Conservation (phyloP, 2,888 invertebrate genomes). For the Timema podura region DNA sequence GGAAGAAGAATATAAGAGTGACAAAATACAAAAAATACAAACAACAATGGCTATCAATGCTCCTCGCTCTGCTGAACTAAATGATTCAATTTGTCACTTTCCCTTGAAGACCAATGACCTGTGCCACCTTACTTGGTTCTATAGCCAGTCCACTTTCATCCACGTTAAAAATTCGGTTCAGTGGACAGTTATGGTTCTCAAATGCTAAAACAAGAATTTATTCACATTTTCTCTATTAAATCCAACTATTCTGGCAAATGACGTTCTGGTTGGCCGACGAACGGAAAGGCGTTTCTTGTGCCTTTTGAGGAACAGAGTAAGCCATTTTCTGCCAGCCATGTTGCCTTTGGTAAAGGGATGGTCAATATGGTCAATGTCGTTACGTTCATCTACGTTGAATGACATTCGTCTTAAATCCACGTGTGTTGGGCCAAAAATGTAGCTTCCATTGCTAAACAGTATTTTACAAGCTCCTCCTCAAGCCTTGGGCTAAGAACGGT, state of each 20-base stretch:
- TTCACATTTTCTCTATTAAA: slow-evolving; percentile 8
- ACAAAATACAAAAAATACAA: not conserved
- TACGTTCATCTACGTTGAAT: not conserved
- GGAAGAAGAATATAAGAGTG: not conserved
- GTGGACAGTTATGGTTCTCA: slow-evolving; percentile 4
- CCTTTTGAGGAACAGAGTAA: slow-evolving; percentile 4
- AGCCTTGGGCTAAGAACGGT: not conserved
- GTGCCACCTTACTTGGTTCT: not conserved
- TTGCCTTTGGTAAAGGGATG: not conserved
- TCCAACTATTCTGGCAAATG: slow-evolving; percentile 6
- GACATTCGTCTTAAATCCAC: slow-evolving; percentile 4
- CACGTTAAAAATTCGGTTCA: not conserved
- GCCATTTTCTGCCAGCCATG: slow-evolving; percentile 11
- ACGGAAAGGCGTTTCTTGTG: slow-evolving; percentile 4
- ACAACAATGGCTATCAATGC: not conserved
- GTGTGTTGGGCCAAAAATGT: not conserved
- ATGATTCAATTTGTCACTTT: slow-evolving; percentile 1
- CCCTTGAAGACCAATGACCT: not conserved
- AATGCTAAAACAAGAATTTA: not conserved
- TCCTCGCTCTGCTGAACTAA: slow-evolving; percentile 1
- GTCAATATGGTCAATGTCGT: not conserved
- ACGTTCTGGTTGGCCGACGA: not conserved
- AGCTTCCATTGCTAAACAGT: slow-evolving; percentile 1
- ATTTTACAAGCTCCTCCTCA: slow-evolving; percentile 5
- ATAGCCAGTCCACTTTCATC: slow-evolving; percentile 15